A percentile compares a stretch with the other conserved stretches of the same genome.
Evolutionary conservation across 2,888 invertebrate species (phyloP).

Genomic region (Sarcophaga subvicina): DNA sequence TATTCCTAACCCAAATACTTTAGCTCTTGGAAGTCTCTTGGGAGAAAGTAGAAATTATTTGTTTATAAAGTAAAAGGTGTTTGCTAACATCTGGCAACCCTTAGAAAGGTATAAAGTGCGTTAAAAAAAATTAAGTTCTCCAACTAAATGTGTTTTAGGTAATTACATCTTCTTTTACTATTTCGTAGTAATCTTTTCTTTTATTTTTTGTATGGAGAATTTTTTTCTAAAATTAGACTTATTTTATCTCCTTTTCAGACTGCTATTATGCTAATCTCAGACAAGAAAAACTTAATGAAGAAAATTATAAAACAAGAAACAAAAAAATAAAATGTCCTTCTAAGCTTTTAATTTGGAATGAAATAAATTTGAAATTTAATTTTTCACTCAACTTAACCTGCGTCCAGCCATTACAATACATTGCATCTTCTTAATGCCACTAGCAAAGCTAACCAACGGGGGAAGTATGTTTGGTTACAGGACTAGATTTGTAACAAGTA

Average conservation of each 20-base stretch:
- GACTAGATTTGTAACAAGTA: too few species aligned
- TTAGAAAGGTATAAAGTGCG: conserved; percentile 29
- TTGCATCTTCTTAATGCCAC: conserved; percentile 48
- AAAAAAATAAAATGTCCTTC: conserved; percentile 23
- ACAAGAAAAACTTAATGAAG: conserved; percentile 28
- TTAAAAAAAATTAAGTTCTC: conserved; percentile 35
- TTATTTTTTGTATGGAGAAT: conserved; percentile 14
- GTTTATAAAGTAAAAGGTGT: too few species aligned
- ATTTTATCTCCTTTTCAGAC: conserved; percentile 42
- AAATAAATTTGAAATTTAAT: conserved; percentile 72
- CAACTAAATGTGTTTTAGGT: conserved; percentile 42
- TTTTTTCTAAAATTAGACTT: conserved; percentile 44
- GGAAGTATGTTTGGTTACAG: not conserved
- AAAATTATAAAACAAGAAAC: conserved; percentile 15
- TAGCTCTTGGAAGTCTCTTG: too few species aligned
- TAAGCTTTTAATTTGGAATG: conserved; percentile 70
- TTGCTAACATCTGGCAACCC: conserved; percentile 12
- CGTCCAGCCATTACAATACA: conserved; percentile 62
- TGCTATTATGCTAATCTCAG: conserved; percentile 57
- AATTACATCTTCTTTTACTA: conserved; percentile 47
- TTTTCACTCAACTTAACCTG: conserved; percentile 72
- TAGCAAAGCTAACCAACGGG: not conserved
- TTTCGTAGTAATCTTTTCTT: not conserved
- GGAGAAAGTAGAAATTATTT: too few species aligned
- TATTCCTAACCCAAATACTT: too few species aligned